phyloP scores from a whole-genome alignment of 1,140 invertebrate genomes.

The Sarcophaga peregrina region DNA sequence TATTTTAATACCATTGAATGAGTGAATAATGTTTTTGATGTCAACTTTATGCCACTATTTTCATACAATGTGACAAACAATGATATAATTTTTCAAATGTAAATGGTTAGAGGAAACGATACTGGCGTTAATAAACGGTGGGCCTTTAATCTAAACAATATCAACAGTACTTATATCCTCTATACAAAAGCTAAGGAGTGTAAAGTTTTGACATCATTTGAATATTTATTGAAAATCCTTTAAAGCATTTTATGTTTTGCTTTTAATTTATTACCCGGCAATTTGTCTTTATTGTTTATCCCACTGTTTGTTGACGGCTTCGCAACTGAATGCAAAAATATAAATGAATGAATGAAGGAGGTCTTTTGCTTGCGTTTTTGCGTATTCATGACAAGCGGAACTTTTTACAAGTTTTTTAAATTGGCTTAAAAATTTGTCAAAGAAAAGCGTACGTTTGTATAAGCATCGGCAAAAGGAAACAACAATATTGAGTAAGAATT shows the following conservation, averaged over 20 bases:
- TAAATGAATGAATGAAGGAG: not conserved
- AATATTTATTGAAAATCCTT: too few relatives aligned
- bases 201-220: too few relatives aligned
- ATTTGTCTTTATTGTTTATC: not conserved
- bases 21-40: slow-evolving; percentile 37
- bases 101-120: not conserved
- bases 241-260: not conserved
- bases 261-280: not conserved
- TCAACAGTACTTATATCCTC: not conserved
- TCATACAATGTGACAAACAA: slow-evolving; percentile 31
- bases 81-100: slow-evolving; percentile 22
- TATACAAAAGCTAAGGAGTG: too few relatives aligned
- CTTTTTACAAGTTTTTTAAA: slow-evolving; percentile 31
- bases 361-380: not conserved
- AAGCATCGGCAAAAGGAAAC: not conserved
- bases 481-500: not conserved
- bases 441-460: not conserved
- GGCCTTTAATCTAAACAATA: not conserved
- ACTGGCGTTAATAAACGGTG: not conserved
- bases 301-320: not conserved
- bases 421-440: slow-evolving; percentile 33
- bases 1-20: slow-evolving; percentile 32
- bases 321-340: not conserved
- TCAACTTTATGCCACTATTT: slow-evolving; percentile 25
- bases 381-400: not conserved